These are phyloP conservation scores for Seriola rivoliana DNA, from an alignment of 2,113 vertebrate genomes.

Conservation along the genomic window DNA sequence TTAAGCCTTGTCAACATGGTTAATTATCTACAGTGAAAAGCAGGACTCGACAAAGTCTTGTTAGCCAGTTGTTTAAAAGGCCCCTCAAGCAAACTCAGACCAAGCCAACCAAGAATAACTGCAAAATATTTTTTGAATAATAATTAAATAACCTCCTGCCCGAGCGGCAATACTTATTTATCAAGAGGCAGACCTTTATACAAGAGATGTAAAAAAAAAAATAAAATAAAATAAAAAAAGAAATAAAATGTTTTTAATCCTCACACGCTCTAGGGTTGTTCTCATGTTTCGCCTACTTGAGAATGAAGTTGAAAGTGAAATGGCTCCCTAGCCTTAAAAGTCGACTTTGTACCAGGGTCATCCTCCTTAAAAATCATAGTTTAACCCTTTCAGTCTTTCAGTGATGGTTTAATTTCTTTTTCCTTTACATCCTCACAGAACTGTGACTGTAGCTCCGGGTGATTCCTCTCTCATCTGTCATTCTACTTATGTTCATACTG, in stretches of 20 bases:
- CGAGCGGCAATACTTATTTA: background rate
- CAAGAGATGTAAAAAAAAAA: background rate
- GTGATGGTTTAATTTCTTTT: background rate
- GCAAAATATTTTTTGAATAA: background rate
- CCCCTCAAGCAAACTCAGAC: slow-evolving; percentile 31
- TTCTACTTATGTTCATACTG: background rate
- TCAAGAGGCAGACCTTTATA: background rate
- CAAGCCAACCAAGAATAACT: background rate
- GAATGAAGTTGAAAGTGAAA: background rate
- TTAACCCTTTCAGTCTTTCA: background rate
- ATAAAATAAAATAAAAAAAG: too few relatives aligned
- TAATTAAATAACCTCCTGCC: background rate
- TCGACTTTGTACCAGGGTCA: background rate
- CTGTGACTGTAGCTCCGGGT: background rate
- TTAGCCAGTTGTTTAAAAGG: slow-evolving; percentile 14
- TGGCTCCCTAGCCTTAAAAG: background rate
- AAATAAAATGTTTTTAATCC: background rate
- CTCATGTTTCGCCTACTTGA: background rate
- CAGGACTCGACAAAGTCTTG: slow-evolving; percentile 8
- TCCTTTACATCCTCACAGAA: background rate
- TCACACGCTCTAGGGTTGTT: background rate
- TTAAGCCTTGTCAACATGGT: slow-evolving; percentile 20
- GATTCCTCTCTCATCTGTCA: background rate
- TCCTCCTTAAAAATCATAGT: background rate
- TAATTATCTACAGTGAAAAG: slow-evolving; percentile 32